Conservation (phyloP, 2,113 vertebrate genomes). For the Anser cygnoides region DNA sequence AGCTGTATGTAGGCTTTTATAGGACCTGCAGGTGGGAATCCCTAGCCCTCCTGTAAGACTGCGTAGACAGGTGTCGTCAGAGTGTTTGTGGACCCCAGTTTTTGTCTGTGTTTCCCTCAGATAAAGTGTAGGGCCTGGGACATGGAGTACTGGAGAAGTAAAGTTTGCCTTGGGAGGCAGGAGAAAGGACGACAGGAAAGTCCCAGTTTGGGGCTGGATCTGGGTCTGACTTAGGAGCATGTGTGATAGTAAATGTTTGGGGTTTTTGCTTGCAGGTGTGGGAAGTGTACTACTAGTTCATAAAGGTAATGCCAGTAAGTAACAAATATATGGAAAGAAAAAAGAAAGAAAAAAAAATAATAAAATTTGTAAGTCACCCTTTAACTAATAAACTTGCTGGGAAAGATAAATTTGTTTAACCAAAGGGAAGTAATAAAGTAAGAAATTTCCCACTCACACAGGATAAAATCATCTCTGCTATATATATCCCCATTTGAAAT, state of each 20-base stretch:
- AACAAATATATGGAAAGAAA: background rate
- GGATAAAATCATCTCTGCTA: background rate
- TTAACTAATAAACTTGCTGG: background rate
- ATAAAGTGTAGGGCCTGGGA: background rate
- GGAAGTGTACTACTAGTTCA: background rate
- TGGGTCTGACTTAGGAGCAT: background rate
- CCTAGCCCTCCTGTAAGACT: background rate
- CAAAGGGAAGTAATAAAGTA: conserved; percentile 1
- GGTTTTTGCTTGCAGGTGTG: background rate
- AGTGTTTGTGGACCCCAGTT: background rate
- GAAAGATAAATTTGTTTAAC: background rate
- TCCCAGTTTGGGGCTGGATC: background rate
- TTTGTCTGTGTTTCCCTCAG: background rate
- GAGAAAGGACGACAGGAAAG: background rate
- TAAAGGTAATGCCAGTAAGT: background rate
- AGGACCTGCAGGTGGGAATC: background rate
- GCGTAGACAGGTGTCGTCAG: rapidly evolving
- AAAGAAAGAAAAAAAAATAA: background rate
- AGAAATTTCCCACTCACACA: background rate
- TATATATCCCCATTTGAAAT: background rate
- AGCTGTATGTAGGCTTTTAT: background rate
- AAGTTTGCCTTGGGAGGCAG: background rate
- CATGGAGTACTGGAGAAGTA: background rate
- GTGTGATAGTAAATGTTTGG: background rate
- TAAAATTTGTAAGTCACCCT: background rate